Percentiles rank a stretch among this genome's conserved stretches.
Evolutionary conservation across 2,888 invertebrate species (phyloP).

Genomic region (Sinhomidia bicolor): DNA sequence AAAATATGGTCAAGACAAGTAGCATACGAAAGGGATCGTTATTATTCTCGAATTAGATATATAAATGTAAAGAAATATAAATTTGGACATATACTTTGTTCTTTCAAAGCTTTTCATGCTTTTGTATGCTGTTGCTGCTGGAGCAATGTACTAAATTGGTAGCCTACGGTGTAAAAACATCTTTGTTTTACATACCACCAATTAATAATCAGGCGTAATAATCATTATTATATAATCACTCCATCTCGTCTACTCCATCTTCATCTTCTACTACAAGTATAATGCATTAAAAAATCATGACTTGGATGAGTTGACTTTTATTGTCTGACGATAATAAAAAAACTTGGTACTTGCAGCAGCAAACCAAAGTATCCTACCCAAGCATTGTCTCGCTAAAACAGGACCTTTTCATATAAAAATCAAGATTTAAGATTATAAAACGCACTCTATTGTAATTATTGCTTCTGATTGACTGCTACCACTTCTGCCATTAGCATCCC

Average conservation of each 20-base stretch:
- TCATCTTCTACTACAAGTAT: no score
- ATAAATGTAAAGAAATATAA: neutral
- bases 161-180: slow-evolving; percentile 80
- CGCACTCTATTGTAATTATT: slow-evolving; percentile 28
- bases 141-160: slow-evolving; percentile 78
- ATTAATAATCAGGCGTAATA: slow-evolving; percentile 59
- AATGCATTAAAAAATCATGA: slow-evolving; percentile 6
- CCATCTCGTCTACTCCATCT: neutral
- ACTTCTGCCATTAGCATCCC: slow-evolving; percentile 72
- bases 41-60: neutral
- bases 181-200: slow-evolving; percentile 75
- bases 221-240: slow-evolving; percentile 35
- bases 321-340: neutral
- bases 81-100: neutral
- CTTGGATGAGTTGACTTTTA: neutral
- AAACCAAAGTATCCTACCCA: neutral
- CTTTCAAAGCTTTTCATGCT: neutral
- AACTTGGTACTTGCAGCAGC: neutral
- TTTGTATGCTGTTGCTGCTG: slow-evolving; percentile 52
- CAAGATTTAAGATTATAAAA: slow-evolving; percentile 22
- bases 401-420: neutral
- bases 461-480: slow-evolving; percentile 56
- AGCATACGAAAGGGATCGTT: neutral
- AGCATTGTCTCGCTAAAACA: neutral
- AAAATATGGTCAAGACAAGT: slow-evolving; percentile 16